These are phyloP conservation scores for Streptopelia turtur DNA, from an alignment of 2,797 vertebrate genomes.

Conservation along the genomic window DNA sequence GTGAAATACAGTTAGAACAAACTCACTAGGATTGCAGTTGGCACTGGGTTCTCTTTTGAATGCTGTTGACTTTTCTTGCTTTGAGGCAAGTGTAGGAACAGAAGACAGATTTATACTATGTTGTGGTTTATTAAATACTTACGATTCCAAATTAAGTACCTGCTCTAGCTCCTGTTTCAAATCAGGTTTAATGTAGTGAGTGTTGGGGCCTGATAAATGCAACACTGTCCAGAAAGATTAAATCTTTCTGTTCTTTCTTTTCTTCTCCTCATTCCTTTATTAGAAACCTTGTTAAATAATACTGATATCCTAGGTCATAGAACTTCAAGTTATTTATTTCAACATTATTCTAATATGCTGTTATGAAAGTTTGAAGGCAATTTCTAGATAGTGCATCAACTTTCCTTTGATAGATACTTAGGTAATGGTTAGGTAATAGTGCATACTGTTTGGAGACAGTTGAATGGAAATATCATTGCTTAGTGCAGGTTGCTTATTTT, in stretches of 20 bases:
- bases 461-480: neutral
- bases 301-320: neutral
- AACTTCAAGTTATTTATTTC: neutral
- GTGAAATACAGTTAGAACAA: neutral
- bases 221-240: neutral
- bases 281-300: neutral
- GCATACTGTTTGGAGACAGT: neutral
- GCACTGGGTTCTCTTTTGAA: neutral
- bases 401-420: neutral
- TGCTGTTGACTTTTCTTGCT: neutral
- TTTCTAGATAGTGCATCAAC: neutral
- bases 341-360: neutral
- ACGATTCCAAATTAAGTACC: neutral
- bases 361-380: neutral
- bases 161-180: neutral
- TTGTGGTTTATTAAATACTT: neutral
- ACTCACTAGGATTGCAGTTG: neutral
- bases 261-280: neutral
- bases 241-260: neutral
- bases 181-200: neutral
- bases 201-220: neutral
- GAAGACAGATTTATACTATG: neutral
- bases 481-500: neutral
- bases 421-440: neutral
- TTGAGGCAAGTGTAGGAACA: neutral